Percentiles rank a stretch among this genome's conserved stretches.
phyloP scores from a whole-genome alignment of 2,888 invertebrate species.

The Stramonita haemastoma region DNA sequence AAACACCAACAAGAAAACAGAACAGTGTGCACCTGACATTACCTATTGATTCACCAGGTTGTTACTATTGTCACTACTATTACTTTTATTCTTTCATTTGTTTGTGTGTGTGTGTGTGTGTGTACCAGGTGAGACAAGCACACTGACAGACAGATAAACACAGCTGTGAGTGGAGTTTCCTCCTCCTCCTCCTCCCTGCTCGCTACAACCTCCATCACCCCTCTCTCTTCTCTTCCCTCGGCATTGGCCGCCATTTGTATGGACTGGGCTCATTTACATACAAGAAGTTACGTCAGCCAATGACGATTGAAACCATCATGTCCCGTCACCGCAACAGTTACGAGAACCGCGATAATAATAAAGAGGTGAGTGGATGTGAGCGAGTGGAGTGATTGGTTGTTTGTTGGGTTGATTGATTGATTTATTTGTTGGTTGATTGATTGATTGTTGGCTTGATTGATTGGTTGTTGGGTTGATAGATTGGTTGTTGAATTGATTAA shows the following conservation, averaged over 20 bases:
- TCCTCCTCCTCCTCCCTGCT: neutral
- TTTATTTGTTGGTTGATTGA: too few species aligned
- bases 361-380: neutral
- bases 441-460: too few species aligned
- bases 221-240: neutral
- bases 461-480: too few species aligned
- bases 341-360: constrained; percentile 22
- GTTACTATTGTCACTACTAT: too few species aligned
- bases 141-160: too few species aligned
- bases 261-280: neutral
- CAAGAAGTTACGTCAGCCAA: constrained; percentile 22
- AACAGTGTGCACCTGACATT: too few species aligned
- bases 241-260: neutral
- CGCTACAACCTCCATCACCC: neutral
- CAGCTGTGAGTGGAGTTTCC: too few species aligned
- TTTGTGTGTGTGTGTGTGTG: constrained; percentile 5
- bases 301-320: constrained; percentile 30
- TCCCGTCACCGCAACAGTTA: constrained; percentile 22
- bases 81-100: neutral
- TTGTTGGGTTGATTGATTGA: too few species aligned
- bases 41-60: too few species aligned
- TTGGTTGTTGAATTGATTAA: too few species aligned
- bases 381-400: neutral
- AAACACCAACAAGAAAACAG: too few species aligned
- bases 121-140: neutral